Evolutionary conservation across 2,888 invertebrate species (phyloP).

Genomic region (Scelioninae gen. 2): DNA sequence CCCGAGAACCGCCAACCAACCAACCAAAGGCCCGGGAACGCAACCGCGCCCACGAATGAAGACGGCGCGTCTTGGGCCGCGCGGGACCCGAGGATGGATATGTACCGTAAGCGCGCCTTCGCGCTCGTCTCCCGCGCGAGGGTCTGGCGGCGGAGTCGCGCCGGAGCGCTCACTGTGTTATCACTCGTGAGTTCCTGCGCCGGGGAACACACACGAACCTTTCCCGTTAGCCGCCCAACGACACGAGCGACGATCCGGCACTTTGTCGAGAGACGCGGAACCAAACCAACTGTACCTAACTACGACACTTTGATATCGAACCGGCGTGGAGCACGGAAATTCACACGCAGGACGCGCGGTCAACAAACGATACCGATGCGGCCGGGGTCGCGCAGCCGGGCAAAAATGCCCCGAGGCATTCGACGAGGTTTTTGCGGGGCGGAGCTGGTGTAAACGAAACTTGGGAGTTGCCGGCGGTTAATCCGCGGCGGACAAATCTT

Average conservation of each 20-base stretch:
- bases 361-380: conserved; percentile 55
- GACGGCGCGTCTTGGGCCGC: conserved; percentile 55
- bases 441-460: no score
- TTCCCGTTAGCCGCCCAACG: conserved; percentile 58
- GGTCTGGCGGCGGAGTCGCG: conserved; percentile 43
- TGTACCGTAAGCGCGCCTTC: conserved; percentile 60
- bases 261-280: conserved; percentile 54
- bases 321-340: conserved; percentile 42
- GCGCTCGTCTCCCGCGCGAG: conserved; percentile 34
- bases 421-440: no score
- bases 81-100: conserved; percentile 48
- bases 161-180: no score
- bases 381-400: conserved; percentile 36
- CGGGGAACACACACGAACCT: conserved; percentile 53
- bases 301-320: conserved; percentile 57
- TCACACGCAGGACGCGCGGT: conserved; percentile 53
- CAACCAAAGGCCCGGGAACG: conserved; percentile 39
- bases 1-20: no score
- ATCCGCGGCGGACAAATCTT: no score
- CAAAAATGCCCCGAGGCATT: no score
- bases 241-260: conserved; percentile 49
- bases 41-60: conserved; percentile 61
- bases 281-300: conserved; percentile 55
- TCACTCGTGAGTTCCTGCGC: conserved; percentile 50
- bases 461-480: no score